Conservation (phyloP, 37 sponge, comb jelly and placozoan species). For the Geodia barretti region DNA sequence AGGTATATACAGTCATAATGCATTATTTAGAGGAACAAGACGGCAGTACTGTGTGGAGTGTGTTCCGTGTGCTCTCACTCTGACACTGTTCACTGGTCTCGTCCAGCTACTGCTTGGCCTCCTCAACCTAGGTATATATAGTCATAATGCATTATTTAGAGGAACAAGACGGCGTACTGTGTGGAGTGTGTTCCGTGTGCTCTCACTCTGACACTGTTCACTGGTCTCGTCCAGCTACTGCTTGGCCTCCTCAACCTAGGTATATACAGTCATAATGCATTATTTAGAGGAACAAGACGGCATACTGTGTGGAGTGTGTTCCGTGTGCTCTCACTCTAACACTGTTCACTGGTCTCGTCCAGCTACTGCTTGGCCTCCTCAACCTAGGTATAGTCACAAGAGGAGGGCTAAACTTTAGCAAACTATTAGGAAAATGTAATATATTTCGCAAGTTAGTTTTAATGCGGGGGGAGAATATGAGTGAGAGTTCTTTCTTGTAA, state of each 20-base stretch:
- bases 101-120: slow-evolving; percentile 80
- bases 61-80: slow-evolving; percentile 62
- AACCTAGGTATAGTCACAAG: no score
- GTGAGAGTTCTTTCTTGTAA: no score
- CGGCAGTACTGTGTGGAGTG: slow-evolving; percentile 13
- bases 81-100: slow-evolving; percentile 82
- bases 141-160: no score
- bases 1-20: no score
- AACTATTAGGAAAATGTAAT: no score
- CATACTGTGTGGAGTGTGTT: slow-evolving; percentile 11
- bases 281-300: neutral
- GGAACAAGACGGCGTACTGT: neutral
- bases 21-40: no score
- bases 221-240: slow-evolving; percentile 78
- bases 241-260: slow-evolving; percentile 87
- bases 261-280: no score
- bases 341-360: slow-evolving; percentile 79
- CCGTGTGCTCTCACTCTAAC: slow-evolving; percentile 74
- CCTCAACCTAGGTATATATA: slow-evolving; percentile 79
- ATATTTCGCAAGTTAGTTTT: no score
- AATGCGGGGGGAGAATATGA: no score
- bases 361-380: slow-evolving; percentile 75
- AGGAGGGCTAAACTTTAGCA: no score
- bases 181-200: slow-evolving; percentile 57
- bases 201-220: slow-evolving; percentile 68